Base-by-base conservation (phyloP, 1,140 invertebrate species). In the Drosophila nebulosa region DNA sequence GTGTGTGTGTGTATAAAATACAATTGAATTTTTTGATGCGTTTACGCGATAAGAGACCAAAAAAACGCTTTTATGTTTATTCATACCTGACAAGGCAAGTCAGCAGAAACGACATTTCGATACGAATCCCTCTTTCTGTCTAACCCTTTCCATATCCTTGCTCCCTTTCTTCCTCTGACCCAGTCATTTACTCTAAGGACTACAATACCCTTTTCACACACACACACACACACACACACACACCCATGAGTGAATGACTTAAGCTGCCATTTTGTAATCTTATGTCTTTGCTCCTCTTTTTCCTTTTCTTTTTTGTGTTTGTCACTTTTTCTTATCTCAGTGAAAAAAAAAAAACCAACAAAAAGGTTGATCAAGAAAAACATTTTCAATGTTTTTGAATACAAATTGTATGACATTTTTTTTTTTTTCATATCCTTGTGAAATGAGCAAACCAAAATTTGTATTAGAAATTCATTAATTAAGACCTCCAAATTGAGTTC, bases 21-120 rank as follows among this genome's bases (percentile, higher is more conserved):
- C 81, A 85, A 86, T 86, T 86, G 81, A 80, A 74, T 85, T 86
- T 86, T 61, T 64, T 66, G 80, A 85, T 85, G 77, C 81, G 71
- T 74, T 74, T 62, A 66, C 66, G 74, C 74, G 80, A 85, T 85
- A 86, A 85, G 78, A 68, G 67, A 66, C 27, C 52, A 21, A 51
- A 63, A 63, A 78, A 85, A 69, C 59, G 69, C 74, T 78, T 86
- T 85, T 80, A 86, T 85, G 81, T 76, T 84, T 84, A 84, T 84
- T 76, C 80, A 84, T 85, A 86, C 84, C 77, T 60, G 64, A 22
- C 32, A 58, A 46, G 39, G 39, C 39, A 55, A 63, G 42, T 36
- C 27, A 30, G 62, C 67, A 52, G n/a, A 52, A 46, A 46, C 39
- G 39, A 46, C 16, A 7, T 46, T 46, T 21, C 9, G 16, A 21